Evolutionary conservation across 2,888 invertebrate species (phyloP), one percentile per base, ranked within the genome.

Genomic region (Asteroscopus sphinx): DNA sequence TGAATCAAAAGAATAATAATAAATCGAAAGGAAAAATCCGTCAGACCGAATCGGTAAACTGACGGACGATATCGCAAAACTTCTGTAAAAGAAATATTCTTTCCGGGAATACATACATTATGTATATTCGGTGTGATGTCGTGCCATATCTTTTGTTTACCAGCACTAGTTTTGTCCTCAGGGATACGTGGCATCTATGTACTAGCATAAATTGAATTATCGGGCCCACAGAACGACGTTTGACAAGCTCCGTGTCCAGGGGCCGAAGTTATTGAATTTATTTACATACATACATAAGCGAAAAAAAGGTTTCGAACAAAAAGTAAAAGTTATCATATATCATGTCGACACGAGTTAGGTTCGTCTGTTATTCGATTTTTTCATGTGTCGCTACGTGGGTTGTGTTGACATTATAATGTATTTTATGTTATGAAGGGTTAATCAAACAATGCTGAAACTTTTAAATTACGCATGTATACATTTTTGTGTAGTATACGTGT

Each of bases 261-360:
- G 83, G 77, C 60, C 76, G 46, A 69, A 81, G 76, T 87, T 87
- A 87, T 87, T 86, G 86, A 87, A 87, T 87, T 84, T 86, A 87
- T 87, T 87, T 87, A 86, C 87, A 86, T 86, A 79, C 76, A 78
- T 80, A 76, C 76, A 78, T 79, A 74, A 68, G 56, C 68, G 69
- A 64, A 69, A 76, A 80, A 81, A 82, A 73, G 77, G 69, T 64
- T 68, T 56, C 56, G 62, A 73, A 77, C 76, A 81, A 75, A 75
- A 75, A 73, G 49, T 68, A 32, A 25, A 44, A 54, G 44, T 48
- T 61, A 51, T 67, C 62, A 70, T 75, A 74, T 67, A 75, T 73
- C 73, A 75, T 63, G 65, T 60, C 58, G 45, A 52, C 49, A 40
- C 47, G 66, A 61, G 58, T 68, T 58, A 42, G 65, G 63, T 48